Evolutionary conservation across 2,113 vertebrate genomes (phyloP), one percentile per base, ranked within the genome.

Genomic region (Chlorodrepanis virens): DNA sequence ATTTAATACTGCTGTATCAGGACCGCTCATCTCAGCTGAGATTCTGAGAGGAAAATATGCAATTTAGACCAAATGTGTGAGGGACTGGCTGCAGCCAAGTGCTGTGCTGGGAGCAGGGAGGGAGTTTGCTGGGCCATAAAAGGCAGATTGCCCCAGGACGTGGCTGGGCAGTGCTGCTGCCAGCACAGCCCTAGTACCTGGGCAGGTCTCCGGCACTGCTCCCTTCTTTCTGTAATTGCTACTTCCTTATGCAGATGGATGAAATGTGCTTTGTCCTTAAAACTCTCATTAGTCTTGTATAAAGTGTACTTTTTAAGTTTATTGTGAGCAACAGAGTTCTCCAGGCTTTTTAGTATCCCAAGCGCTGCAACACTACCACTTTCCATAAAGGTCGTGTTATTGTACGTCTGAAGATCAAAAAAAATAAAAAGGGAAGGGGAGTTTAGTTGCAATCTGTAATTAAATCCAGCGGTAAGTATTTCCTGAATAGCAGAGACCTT

Each of bases 401-500:
- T 92, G 93, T 97, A 97, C 69, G 97, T 98, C 98, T 98, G 98
- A 98, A 98, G 97, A 98, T 81, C 3, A 52, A 64, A 68, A 68
- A 61, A 39, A 39, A 24, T 3, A 47, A 31, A 31, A 11, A 80
- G 23, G n/a, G n/a, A 16, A 10, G 14, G 23, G 17, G 9, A 37
- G 17, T 47, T 98, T 89, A 97, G 97, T 98, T 98, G 97, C 98
- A 97, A 97, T 96, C 97, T 93, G 98, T 98, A 99, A 99, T 99
- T 98, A 99, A 98, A 98, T 98, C 98, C 98, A 98, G 98, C 94
- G 96, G 97, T 98, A 98, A 98, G 96, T 97, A 94, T 96, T 98
- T 98, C 98, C 98, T 98, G 97, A 98, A 95, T 97, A 95, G 93
- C 61, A 96, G 88, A 96, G 91, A 94, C 92, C 96, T 97, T 98